Evolutionary conservation across 1,140 invertebrate species (phyloP).

Genomic region (Camponotus floridanus): DNA sequence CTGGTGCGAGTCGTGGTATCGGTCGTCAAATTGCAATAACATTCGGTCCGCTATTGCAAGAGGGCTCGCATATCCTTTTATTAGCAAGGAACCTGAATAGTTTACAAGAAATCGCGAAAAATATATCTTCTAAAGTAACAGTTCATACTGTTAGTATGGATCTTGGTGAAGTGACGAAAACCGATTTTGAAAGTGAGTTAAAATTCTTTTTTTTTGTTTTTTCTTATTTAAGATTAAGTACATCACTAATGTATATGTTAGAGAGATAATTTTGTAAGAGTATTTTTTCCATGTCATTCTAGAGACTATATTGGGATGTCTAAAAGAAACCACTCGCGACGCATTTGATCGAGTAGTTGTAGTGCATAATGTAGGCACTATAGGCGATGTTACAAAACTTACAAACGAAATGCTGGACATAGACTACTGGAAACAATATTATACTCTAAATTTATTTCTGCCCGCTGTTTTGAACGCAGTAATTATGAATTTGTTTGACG

Average conservation of each 20-base stretch:
- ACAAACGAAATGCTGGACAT: slow-evolving; percentile 88
- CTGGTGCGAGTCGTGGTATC: slow-evolving; percentile 96
- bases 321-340: slow-evolving; percentile 80
- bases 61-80: slow-evolving; percentile 91
- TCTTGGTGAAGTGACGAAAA: slow-evolving; percentile 86
- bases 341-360: slow-evolving; percentile 90
- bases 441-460: slow-evolving; percentile 93
- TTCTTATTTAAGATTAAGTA: too few species aligned
- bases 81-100: slow-evolving; percentile 90
- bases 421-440: slow-evolving; percentile 89
- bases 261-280: too few species aligned
- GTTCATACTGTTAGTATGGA: slow-evolving; percentile 87
- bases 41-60: slow-evolving; percentile 88
- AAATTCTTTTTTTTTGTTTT: too few species aligned
- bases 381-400: slow-evolving; percentile 91
- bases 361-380: slow-evolving; percentile 96
- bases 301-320: slow-evolving; percentile 84
- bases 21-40: slow-evolving; percentile 92
- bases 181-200: slow-evolving; percentile 84
- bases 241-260: too few species aligned
- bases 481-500: slow-evolving; percentile 89
- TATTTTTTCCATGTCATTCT: slow-evolving; percentile 29
- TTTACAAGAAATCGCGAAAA: slow-evolving; percentile 88
- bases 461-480: slow-evolving; percentile 92
- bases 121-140: slow-evolving; percentile 83